A percentile compares a stretch with the other conserved stretches of the same genome.
phyloP scores from a whole-genome alignment of 2,888 invertebrate genomes.

The Clitarchus hookeri region DNA sequence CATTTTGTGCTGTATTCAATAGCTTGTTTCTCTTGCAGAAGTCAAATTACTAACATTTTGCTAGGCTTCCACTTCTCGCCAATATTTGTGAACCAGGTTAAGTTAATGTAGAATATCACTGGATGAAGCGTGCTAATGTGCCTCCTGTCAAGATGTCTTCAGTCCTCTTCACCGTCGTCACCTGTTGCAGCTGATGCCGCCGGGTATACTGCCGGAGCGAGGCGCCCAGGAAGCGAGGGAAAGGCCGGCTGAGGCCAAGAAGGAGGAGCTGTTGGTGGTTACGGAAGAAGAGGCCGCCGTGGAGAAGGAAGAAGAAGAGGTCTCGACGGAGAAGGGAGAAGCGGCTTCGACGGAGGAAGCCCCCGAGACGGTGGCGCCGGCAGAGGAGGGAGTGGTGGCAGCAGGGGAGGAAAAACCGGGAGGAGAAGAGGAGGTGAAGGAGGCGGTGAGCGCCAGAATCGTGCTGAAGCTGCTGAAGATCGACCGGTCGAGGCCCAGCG shows the following conservation, averaged over 20 bases:
- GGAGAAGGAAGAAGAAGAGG: not conserved
- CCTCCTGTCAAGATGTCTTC: too few relatives aligned
- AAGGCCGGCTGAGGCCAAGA: not conserved
- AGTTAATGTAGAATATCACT: too few relatives aligned
- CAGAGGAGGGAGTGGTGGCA: not conserved
- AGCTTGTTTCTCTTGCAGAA: too few relatives aligned
- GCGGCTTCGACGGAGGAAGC: not conserved
- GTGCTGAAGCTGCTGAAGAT: not conserved
- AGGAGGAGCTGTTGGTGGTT: not conserved
- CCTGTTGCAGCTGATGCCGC: not conserved
- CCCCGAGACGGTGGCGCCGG: constrained; percentile 23
- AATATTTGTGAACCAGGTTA: too few relatives aligned
- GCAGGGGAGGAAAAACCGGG: constrained; percentile 40
- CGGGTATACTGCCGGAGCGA: not conserved
- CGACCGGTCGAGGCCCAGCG: not conserved
- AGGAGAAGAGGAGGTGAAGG: constrained; percentile 20
- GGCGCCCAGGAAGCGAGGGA: not conserved
- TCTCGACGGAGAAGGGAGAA: not conserved
- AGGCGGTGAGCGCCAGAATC: not conserved
- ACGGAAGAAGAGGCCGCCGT: not conserved
- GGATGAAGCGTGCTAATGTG: too few relatives aligned
- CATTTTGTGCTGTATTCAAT: too few relatives aligned
- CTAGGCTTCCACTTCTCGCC: too few relatives aligned
- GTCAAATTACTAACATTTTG: too few relatives aligned
- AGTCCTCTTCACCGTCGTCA: not conserved